phyloP scores from a whole-genome alignment of 2,888 invertebrate genomes.

The Monochamus alternatus region DNA sequence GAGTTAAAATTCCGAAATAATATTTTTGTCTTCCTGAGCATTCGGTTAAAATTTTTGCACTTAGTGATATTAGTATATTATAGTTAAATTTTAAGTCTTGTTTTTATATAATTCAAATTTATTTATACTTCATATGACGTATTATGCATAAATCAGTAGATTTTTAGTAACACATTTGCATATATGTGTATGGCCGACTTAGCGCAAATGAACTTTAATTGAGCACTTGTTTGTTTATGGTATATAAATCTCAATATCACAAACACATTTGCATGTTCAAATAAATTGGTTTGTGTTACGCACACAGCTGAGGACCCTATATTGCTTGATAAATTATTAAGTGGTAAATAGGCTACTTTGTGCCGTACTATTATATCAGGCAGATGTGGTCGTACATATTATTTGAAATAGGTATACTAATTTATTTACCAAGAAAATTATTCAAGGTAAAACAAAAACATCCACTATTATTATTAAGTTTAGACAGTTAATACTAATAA shows the following conservation, averaged over 20 bases:
- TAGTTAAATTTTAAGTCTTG: background rate
- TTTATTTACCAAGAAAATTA: background rate
- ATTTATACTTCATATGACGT: background rate
- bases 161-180: slow-evolving; percentile 30
- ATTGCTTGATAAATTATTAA: slow-evolving; percentile 28
- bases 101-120: background rate
- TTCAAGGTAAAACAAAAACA: too few species aligned
- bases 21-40: too few species aligned
- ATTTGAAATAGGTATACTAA: background rate
- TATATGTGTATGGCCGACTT: slow-evolving; percentile 24
- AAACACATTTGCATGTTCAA: slow-evolving; percentile 29
- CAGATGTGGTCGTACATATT: background rate
- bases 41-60: too few species aligned
- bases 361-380: background rate
- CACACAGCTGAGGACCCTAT: background rate
- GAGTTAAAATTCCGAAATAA: too few species aligned
- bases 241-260: slow-evolving; percentile 22
- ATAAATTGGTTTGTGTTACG: slow-evolving; percentile 23
- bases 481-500: background rate
- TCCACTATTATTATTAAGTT: background rate
- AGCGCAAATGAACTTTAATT: slow-evolving; percentile 46
- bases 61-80: background rate
- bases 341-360: slow-evolving; percentile 1
- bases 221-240: slow-evolving; percentile 27
- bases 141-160: background rate